Evolutionary conservation across 1,140 invertebrate species (phyloP), one percentile per base, ranked within the genome.

Genomic region (Eufriesea mexicana): DNA sequence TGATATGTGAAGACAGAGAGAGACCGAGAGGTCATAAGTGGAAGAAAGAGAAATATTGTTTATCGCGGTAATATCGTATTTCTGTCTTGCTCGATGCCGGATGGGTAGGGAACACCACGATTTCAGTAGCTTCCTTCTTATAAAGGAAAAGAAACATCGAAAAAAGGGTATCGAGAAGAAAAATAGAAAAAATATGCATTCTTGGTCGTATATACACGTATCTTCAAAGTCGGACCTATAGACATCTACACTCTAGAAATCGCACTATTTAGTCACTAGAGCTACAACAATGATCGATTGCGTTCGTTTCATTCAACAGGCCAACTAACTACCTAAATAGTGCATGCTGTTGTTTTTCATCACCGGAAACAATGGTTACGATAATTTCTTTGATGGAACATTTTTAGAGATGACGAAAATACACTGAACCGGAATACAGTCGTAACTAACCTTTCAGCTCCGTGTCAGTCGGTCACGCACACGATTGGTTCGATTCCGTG

Each of bases 11-110:
- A 79, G 2, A 79, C 47, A 59, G 74, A 54, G 42, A 25, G 42
- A 68, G 45, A 16, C 28, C 10, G 10, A 68, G n/a, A n/a, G 2
- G 6, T 1, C 18, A 20, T 23, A 28, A 70, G n/a, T 64, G 49
- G 20, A 76, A 59, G 18, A 66, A 82, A 47, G 45, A 55, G 25
- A 18, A 47, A 35, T 72, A 62, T 73, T 80, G 72, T 84, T 86
- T 80, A 86, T 84, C 55, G 54, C 16, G 61, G 49, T 7, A 47
- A n/a, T 79, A 79, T 86, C 72, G 28, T 61, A 72, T 84, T 84
- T 87, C 67, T 86, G 28, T 49, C 35, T 14, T 45, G 51, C 16
- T 49, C 49, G 42, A 87, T 70, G 67, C 67, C 51, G 72, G 61
- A 86, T 75, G 72, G 80, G 35, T 64, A n/a, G n/a, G 4, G 35